Evolutionary conservation across 2,888 invertebrate species (phyloP), one percentile per base, ranked within the genome.

Genomic region (Dolichomitus sp.): DNA sequence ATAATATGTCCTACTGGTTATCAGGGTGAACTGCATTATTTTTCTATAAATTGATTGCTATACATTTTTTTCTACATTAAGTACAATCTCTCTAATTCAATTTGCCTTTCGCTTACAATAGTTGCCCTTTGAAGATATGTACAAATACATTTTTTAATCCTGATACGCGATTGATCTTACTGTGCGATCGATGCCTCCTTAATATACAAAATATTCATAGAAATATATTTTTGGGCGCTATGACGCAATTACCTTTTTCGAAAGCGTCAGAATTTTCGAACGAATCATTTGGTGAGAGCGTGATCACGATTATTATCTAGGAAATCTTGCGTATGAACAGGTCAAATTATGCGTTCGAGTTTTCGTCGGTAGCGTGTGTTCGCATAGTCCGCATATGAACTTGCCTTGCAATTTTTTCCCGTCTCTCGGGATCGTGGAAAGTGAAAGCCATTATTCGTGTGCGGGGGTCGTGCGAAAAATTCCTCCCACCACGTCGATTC

Each of bases 371-470:
- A 74, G 19, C 48, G 11, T 40, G 17, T 70, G 40, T 69, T 19
- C 69, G 59, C 63, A 72, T 75, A 78, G 79, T 70, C 68, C 70
- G 59, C 59, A 79, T 73, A 69, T 81, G 81, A 81, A 84, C 75
- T 78, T 84, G 84, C 73, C 66, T 37, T 37, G 37, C 11, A 11
- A 77, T 76, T 76, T 70, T 74, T 82, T 37, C 37, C 48, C 59
- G 59, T 63, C 52, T 69, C 74, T 40, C 61, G 75, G 30, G 61
- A 84, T 80, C 80, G 83, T 87, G 86, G 88, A 89, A 92, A 92
- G 93, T 93, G 93, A 93, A 93, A 93, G 93, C 92, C 87, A 92
- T 92, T 92, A 92, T 91, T 84, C 61, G 85, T 70, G 91, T 92
- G 87, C 86, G 88, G 80, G 83, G 80, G 69, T 80, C 80, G 80